These are phyloP conservation scores for Tethya wilhelma DNA, from an alignment of 37 sponge, comb jelly and placozoan genomes.

Conservation along the genomic window DNA sequence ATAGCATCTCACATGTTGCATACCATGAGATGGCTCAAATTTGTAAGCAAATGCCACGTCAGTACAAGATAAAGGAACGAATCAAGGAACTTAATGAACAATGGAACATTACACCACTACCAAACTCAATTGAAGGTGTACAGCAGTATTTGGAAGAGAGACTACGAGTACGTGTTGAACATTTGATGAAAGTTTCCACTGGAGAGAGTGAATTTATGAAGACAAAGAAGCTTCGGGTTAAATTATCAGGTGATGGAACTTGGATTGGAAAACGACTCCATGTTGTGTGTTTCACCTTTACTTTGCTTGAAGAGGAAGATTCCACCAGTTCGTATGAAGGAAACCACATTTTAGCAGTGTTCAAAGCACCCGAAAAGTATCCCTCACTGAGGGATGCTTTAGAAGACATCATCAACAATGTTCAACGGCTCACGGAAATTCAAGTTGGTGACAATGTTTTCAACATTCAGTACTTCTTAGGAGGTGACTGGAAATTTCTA, in stretches of 20 bases:
- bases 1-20: constrained; percentile 11
- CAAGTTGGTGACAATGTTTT: neutral
- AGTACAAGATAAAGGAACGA: neutral
- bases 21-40: constrained; percentile 17
- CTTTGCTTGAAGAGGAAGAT: constrained; percentile 28
- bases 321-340: constrained; percentile 1
- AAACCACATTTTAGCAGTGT: constrained; percentile 34
- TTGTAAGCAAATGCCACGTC: neutral
- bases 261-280: constrained; percentile 10
- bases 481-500: constrained; percentile 57
- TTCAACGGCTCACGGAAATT: neutral
- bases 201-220: neutral
- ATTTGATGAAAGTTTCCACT: neutral
- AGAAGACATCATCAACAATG: constrained; percentile 25
- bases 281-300: constrained; percentile 36
- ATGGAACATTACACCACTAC: constrained; percentile 9
- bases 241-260: constrained; percentile 57
- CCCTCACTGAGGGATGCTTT: constrained; percentile 11
- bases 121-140: constrained; percentile 33
- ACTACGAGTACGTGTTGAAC: neutral
- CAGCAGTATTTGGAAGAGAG: constrained; percentile 39
- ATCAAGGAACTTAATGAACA: neutral
- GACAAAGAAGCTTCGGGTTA: constrained; percentile 4
- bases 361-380: constrained; percentile 34
- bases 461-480: constrained; percentile 13